Evolutionary conservation across 1,140 invertebrate species (phyloP).

Genomic region (Venustaconcha ellipsiformis): DNA sequence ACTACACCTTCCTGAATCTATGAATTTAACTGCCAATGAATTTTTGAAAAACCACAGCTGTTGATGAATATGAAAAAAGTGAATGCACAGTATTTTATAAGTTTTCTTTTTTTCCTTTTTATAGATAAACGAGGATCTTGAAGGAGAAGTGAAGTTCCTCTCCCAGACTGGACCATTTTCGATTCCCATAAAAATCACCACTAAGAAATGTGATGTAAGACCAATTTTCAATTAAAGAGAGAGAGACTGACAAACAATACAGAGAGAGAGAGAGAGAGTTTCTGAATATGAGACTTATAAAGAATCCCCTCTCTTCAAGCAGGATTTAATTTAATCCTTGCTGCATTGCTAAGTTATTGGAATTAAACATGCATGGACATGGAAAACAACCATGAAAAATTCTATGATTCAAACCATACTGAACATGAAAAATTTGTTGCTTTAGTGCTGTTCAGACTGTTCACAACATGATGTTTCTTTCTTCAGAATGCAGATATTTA

Average conservation of each 20-base stretch:
- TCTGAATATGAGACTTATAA: neutral
- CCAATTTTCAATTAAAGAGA: neutral
- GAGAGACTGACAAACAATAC: neutral
- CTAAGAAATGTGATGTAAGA: conserved; percentile 70
- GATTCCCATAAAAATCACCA: conserved; percentile 66
- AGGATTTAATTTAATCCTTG: neutral
- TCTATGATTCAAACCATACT: too few species aligned
- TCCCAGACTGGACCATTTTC: conserved; percentile 67
- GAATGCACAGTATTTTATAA: neutral
- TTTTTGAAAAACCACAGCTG: too few species aligned
- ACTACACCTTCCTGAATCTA: neutral
- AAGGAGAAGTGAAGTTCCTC: conserved; percentile 66
- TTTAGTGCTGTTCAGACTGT: too few species aligned
- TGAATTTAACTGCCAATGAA: too few species aligned
- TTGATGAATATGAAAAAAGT: neutral
- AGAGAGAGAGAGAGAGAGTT: neutral
- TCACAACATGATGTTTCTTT: too few species aligned
- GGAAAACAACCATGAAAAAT: too few species aligned
- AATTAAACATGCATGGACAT: too few species aligned
- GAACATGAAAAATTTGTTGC: too few species aligned
- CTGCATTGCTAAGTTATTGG: too few species aligned
- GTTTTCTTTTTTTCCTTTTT: conserved; percentile 16
- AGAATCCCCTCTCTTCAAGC: too few species aligned
- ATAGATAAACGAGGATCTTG: conserved; percentile 69
- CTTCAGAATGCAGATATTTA: too few species aligned